phyloP scores from a whole-genome alignment of 2,888 invertebrate species.

The Coenonympha arcania region DNA sequence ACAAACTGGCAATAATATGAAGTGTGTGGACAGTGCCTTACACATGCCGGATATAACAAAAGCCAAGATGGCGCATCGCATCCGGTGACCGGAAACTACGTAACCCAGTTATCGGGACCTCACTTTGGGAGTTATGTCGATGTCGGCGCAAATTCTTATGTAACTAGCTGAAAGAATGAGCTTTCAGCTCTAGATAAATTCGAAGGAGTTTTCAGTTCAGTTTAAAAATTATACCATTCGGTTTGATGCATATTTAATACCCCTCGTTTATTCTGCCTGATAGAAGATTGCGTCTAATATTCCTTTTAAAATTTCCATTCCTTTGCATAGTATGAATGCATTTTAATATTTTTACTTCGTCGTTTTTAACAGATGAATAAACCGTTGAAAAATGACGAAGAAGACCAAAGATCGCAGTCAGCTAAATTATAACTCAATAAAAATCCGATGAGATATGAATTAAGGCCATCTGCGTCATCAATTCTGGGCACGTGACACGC shows the following conservation, averaged over 20 bases:
- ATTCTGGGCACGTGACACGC: neutral
- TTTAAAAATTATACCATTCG: neutral
- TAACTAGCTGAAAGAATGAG: constrained; percentile 10
- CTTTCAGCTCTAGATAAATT: neutral
- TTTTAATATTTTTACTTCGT: no score
- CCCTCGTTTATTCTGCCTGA: neutral
- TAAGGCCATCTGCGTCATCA: neutral
- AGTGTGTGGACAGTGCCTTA: no score
- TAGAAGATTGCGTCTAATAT: neutral
- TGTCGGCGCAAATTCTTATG: constrained; percentile 6
- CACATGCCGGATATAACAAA: constrained; percentile 14
- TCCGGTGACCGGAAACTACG: constrained; percentile 34
- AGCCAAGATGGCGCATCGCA: constrained; percentile 38
- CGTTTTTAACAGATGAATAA: no score
- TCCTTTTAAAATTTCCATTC: no score
- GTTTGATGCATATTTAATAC: neutral
- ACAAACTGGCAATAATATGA: no score
- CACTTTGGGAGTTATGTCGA: constrained; percentile 17
- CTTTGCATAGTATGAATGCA: no score
- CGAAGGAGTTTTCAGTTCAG: neutral
- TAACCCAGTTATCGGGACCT: constrained; percentile 32
- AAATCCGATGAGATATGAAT: no score
- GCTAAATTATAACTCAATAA: no score
- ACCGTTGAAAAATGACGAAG: no score
- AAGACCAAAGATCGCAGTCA: no score